Conservation (phyloP, 2,797 vertebrate genomes). For the Phaenicophaeus curvirostris region DNA sequence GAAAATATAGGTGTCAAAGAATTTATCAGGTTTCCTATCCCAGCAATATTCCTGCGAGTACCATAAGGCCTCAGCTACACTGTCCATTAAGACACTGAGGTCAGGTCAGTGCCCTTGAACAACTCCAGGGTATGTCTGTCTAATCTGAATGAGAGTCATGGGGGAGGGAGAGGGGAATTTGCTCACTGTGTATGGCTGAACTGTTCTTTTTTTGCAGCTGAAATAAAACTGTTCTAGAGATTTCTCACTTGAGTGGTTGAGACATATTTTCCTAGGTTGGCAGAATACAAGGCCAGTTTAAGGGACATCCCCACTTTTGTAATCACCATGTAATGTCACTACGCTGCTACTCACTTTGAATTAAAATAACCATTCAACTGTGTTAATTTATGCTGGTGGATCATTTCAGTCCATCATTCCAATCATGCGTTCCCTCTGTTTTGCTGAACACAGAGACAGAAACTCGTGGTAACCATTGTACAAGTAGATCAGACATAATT, state of each 20-base stretch:
- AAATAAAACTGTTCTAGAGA: background rate
- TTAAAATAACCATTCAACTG: background rate
- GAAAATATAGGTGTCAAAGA: background rate
- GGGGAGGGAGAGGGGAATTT: background rate
- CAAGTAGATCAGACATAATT: background rate
- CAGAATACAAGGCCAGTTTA: background rate
- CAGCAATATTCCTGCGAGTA: background rate
- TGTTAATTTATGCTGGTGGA: slow-evolving; percentile 17
- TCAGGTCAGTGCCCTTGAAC: background rate
- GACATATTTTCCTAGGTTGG: background rate
- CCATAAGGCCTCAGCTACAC: background rate
- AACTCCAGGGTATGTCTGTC: background rate
- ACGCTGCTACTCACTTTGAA: background rate
- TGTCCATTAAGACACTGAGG: background rate
- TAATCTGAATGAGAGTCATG: background rate
- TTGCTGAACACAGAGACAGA: background rate
- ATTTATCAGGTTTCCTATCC: background rate
- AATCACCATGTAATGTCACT: background rate
- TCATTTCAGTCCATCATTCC: background rate
- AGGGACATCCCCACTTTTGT: background rate
- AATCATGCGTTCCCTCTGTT: background rate
- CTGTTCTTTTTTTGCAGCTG: background rate
- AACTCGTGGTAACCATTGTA: background rate
- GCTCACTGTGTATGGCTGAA: background rate
- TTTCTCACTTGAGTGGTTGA: background rate